Base-by-base conservation (phyloP, 2,888 invertebrate species). In the Rhorus exstirpatorius region DNA sequence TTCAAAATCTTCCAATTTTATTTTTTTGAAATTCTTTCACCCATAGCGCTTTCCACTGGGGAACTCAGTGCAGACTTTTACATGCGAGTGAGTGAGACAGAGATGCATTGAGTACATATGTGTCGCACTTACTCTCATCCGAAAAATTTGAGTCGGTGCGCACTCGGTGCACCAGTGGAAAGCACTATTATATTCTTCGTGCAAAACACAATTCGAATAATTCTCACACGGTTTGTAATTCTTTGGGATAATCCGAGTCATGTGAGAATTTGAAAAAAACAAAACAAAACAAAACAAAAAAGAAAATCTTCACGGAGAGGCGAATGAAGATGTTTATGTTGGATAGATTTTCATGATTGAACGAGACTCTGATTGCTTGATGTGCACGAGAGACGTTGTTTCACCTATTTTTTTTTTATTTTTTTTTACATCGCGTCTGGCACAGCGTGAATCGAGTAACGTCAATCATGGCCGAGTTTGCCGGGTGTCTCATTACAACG, bases 401-500 rank as follows among this genome's bases (percentile, higher is more conserved):
- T 65, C 24, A 75, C 53, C 17, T 65, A 35, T 21, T 46, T 44
- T 17, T 53, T 17, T 76, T 41, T 51, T 76, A 41, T 38, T 31
- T 31, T 53, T 65, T 51, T 65, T 51, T 44, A 24, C 38, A 10
- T n/a, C 53, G 38, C 1, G 72, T 72, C 71, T 55, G 76, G 76
- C 24, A 55, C 35, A 19, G 61, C 26, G 58, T 76, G 72, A 76
- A 83, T 83, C 75, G 83, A 76, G 31, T 76, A 67, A 76, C 71
- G 76, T 74, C 65, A 72, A 79, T 83, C 75, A 83, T 67, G 71
- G 41, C 24, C 70, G 53, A 41, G 71, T 72, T 49, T 61, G 76
- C 49, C 67, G 44, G 58, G 71, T 79, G 58, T 76, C 83, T 76
- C 76, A 83, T 79, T 76, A 83, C 83, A 83, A 83, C 71, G 83